Conservation (phyloP, 2,113 vertebrate species). For the Scatophagus argus region DNA sequence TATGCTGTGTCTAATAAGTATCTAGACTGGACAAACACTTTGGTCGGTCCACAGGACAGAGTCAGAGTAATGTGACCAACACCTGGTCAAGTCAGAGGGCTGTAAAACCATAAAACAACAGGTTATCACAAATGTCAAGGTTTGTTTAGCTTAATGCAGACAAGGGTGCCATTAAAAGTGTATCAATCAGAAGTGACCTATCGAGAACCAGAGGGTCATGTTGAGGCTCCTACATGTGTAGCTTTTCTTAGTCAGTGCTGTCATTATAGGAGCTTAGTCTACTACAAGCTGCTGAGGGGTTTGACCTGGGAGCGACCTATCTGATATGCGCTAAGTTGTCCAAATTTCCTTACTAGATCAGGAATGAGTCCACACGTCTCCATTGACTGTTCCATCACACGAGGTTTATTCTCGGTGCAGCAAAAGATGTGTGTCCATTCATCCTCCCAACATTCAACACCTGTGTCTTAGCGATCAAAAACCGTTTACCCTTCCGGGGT, state of each 20-base stretch:
- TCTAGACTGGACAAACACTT: neutral
- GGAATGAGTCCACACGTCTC: too few species aligned
- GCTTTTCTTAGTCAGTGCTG: neutral
- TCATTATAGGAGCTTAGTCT: too few species aligned
- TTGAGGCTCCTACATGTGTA: neutral
- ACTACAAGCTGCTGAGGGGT: too few species aligned
- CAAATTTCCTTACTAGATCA: too few species aligned
- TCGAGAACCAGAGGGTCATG: neutral
- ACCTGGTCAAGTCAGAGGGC: neutral
- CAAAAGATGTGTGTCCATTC: too few species aligned
- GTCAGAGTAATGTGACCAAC: neutral
- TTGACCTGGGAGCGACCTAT: too few species aligned
- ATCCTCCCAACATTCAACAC: too few species aligned
- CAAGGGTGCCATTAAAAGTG: neutral
- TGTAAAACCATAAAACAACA: conserved; percentile 34
- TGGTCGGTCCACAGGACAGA: neutral
- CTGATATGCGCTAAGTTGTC: too few species aligned
- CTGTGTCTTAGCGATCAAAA: too few species aligned
- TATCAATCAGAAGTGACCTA: conserved; percentile 6
- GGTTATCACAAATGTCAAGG: conserved; percentile 49
- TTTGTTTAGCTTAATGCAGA: neutral
- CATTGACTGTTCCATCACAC: too few species aligned
- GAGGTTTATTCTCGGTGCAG: too few species aligned
- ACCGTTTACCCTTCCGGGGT: too few species aligned
- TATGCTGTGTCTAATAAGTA: neutral